phyloP scores from a whole-genome alignment of 2,888 invertebrate genomes.

The Drosophila dives region DNA sequence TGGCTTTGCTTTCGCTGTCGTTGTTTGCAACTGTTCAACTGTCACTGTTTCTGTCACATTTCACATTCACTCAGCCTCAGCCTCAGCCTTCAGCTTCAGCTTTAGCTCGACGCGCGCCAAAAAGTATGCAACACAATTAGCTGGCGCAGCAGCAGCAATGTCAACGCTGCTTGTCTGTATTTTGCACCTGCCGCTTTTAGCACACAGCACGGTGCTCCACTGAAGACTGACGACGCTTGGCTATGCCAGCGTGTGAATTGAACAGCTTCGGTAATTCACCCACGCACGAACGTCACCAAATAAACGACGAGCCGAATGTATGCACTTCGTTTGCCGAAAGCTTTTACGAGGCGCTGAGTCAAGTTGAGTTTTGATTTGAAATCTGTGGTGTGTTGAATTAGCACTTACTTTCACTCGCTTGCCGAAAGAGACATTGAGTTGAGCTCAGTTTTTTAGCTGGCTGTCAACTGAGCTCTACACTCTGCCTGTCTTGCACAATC shows the following conservation, averaged over 20 bases:
- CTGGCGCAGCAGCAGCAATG: constrained; percentile 10
- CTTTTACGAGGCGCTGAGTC: constrained; percentile 18
- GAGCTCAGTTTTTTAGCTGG: background rate
- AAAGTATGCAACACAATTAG: constrained; percentile 62
- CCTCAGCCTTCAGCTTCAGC: constrained; percentile 6
- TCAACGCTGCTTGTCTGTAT: background rate
- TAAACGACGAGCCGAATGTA: constrained; percentile 7
- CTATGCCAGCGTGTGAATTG: constrained; percentile 22
- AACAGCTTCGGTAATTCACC: constrained; percentile 48
- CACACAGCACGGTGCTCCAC: constrained; percentile 78
- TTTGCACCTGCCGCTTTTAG: constrained; percentile 60
- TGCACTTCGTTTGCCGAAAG: constrained; percentile 34
- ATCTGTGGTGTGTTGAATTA: constrained; percentile 1
- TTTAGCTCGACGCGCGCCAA: constrained; percentile 68
- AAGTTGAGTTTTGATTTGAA: constrained; percentile 17
- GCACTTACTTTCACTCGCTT: background rate
- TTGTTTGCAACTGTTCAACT: constrained; percentile 66
- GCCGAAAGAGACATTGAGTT: background rate
- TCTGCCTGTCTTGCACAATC: background rate
- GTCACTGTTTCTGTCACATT: constrained; percentile 77
- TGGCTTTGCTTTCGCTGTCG: constrained; percentile 30
- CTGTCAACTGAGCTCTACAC: background rate
- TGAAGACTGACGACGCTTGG: constrained; percentile 69
- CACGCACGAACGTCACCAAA: constrained; percentile 26
- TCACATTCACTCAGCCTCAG: constrained; percentile 60